These are phyloP conservation scores for Cyprinella venusta DNA, from an alignment of 2,797 vertebrate genomes.

Conservation along the genomic window DNA sequence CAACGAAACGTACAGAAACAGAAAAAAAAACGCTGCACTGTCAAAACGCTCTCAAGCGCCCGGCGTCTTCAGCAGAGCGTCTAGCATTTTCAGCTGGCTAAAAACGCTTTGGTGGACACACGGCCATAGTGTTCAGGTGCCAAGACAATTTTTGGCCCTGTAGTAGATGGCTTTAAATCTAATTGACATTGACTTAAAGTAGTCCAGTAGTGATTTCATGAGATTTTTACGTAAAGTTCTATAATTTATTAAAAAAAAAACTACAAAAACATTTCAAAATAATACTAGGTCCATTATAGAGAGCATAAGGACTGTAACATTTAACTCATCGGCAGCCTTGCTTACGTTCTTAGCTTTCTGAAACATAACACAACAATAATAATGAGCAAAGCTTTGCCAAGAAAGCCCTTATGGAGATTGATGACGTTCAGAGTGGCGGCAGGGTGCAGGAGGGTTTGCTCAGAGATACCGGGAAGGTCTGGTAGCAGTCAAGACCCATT, in stretches of 20 bases:
- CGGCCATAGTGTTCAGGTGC: neutral
- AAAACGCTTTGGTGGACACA: too few relatives aligned
- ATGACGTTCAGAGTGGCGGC: conserved; percentile 50
- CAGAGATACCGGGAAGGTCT: conserved; percentile 34
- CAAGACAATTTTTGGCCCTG: neutral
- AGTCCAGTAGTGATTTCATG: conserved; percentile 11
- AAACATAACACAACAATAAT: conserved; percentile 50
- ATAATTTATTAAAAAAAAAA: conserved; percentile 25
- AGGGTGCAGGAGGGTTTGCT: conserved; percentile 42
- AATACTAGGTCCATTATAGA: conserved; percentile 40
- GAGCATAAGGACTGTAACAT: conserved; percentile 38
- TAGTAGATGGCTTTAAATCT: neutral
- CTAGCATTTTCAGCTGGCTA: too few relatives aligned
- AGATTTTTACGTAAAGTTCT: neutral
- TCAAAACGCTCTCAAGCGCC: too few relatives aligned
- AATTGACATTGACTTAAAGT: conserved; percentile 8
- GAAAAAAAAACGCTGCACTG: too few relatives aligned
- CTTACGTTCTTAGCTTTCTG: conserved; percentile 33
- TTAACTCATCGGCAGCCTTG: conserved; percentile 33
- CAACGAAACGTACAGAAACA: too few relatives aligned
- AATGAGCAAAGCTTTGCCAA: conserved; percentile 45
- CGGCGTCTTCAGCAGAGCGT: too few relatives aligned
- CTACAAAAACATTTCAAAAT: neutral
- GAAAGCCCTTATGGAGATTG: conserved; percentile 57
- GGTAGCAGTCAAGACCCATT: conserved; percentile 60